Percentiles rank a stretch among this genome's conserved stretches.
phyloP scores from a whole-genome alignment of 1,140 invertebrate genomes.

The Plectus sambesii region DNA sequence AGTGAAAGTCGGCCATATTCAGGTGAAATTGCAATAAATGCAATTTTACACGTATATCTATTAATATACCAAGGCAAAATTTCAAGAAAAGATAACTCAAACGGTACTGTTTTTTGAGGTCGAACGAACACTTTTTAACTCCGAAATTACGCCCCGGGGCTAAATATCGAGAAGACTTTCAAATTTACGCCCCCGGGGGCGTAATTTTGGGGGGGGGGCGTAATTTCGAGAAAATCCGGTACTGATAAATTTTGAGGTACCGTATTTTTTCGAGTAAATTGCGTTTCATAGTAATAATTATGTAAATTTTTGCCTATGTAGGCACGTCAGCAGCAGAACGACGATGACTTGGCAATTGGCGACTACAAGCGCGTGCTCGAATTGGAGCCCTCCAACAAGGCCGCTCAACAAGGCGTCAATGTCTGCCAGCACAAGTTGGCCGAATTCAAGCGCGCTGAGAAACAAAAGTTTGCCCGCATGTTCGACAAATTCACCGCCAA shows the following conservation, averaged over 20 bases:
- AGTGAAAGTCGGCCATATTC: too few relatives aligned
- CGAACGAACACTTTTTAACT: too few relatives aligned
- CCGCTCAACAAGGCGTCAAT: constrained; percentile 64
- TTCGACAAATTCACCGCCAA: constrained; percentile 57
- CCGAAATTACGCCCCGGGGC: too few relatives aligned
- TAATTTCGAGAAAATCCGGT: too few relatives aligned
- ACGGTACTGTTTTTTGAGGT: too few relatives aligned
- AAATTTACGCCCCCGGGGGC: too few relatives aligned
- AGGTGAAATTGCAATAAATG: too few relatives aligned
- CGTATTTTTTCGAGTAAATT: not conserved
- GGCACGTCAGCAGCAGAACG: constrained; percentile 63
- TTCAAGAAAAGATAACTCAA: too few relatives aligned
- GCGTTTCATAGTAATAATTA: not conserved
- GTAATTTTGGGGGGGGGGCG: too few relatives aligned
- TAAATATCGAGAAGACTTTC: too few relatives aligned
- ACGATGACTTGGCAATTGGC: constrained; percentile 63
- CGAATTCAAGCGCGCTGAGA: constrained; percentile 66
- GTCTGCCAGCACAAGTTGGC: constrained; percentile 64
- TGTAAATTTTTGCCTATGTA: constrained; percentile 51
- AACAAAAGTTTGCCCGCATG: constrained; percentile 83
- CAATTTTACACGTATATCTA: too few relatives aligned
- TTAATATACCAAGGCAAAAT: too few relatives aligned
- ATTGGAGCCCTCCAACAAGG: constrained; percentile 67
- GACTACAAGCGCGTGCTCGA: constrained; percentile 65
- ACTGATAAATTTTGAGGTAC: not conserved